Base-by-base conservation (phyloP, 2,113 vertebrate species). In the Corythornis cristatus region DNA sequence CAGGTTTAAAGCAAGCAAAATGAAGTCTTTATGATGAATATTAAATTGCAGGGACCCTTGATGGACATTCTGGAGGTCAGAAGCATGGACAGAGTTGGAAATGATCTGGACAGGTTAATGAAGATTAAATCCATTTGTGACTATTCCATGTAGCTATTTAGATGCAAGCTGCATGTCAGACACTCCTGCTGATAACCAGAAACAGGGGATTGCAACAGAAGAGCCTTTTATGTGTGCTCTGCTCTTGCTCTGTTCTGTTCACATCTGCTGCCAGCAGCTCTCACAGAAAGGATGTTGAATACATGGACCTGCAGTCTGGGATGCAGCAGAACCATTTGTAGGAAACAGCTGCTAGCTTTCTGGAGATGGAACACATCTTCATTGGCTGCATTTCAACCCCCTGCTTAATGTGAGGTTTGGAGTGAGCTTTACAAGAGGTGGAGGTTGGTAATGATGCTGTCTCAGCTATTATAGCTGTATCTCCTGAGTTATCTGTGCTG, bases 281-380 rank as follows among this genome's bases (percentile, higher is more conserved):
- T 76, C 77, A 64, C n/a, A 94, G 67, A 83, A 85, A 73, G 54
- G 62, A 79, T 37, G 9, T 57, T 61, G 77, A 72, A 43, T 93
- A 76, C 56, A 75, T 26, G 87, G 74, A 79, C 71, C n/a, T 87
- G 79, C 45, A 72, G 42, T 15, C 58, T 58, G 62, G n/a, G 53
- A 82, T 50, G 82, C 56, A 64, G 61, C 56, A 92, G 86, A 81
- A 43, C 46, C 7, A 0, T 82, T 91, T 91, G 62, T 61, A 92
- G 60, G 71, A 89, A 91, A 87, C 78, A 91, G 71, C 77, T 93
- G 91, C 74, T 90, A 82, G 73, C 31, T 94, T 90, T 88, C 54
- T 93, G 86, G 62, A 58, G 68, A 84, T 70, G 70, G 74, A 92
- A 74, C 26, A 77, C 42, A 65, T 96, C 77, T 86, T 88, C n/a